A percentile compares a stretch with the other conserved stretches of the same genome.
Conservation (phyloP, 2,113 vertebrate species). For the Ascaphus truei region DNA sequence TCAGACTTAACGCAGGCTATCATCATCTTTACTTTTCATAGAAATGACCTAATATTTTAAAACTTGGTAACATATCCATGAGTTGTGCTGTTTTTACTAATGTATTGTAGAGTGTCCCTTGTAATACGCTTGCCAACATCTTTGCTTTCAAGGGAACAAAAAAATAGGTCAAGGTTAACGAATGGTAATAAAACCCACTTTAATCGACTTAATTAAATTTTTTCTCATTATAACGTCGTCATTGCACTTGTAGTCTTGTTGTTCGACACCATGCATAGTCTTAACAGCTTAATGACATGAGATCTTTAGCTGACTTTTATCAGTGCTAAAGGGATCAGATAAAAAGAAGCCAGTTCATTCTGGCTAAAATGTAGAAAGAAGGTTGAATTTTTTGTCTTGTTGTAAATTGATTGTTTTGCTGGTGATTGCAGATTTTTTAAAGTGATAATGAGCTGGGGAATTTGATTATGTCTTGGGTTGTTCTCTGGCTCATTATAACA, state of each 20-base stretch:
- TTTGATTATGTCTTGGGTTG: conserved; percentile 22
- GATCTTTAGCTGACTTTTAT: not conserved
- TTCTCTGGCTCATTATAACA: conserved; percentile 1
- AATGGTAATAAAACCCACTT: not conserved
- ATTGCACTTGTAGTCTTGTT: not conserved
- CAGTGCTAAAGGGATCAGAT: not conserved
- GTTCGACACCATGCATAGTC: not conserved
- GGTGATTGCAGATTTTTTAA: conserved; percentile 15
- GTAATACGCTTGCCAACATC: too few species aligned
- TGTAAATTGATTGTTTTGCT: conserved; percentile 24
- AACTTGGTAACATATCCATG: too few species aligned
- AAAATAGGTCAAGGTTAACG: not conserved
- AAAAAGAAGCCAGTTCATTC: conserved; percentile 6
- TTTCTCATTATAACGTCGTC: not conserved
- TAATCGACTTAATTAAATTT: not conserved
- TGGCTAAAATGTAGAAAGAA: conserved; percentile 7
- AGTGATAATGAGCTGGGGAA: conserved; percentile 20
- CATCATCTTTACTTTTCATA: too few species aligned
- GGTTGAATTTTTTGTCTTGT: conserved; percentile 22
- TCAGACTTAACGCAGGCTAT: too few species aligned
- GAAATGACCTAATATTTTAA: too few species aligned
- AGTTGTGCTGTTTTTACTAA: too few species aligned
- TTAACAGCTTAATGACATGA: not conserved
- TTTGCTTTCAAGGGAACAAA: too few species aligned
- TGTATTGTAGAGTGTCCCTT: too few species aligned